phyloP scores from a whole-genome alignment of 2,888 invertebrate genomes.

The Catonia carolina region DNA sequence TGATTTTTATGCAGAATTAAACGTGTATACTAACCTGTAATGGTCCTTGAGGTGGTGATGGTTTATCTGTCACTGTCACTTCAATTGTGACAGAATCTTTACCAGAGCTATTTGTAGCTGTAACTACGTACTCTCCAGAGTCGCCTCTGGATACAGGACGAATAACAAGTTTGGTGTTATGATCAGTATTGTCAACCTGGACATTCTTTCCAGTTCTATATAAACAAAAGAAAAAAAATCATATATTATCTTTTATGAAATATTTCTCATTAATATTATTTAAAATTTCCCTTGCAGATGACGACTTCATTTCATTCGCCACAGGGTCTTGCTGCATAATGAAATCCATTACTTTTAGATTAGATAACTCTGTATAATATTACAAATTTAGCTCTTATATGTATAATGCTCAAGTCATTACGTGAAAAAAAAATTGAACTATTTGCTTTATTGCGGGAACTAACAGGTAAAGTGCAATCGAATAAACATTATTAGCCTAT shows the following conservation, averaged over 20 bases:
- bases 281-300: not conserved
- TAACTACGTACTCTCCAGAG: slow-evolving; percentile 80
- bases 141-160: slow-evolving; percentile 74
- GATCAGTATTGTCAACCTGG: slow-evolving; percentile 75
- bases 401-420: no score
- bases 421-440: no score
- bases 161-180: slow-evolving; percentile 79
- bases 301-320: not conserved
- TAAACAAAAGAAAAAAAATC: slow-evolving; percentile 3
- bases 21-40: slow-evolving; percentile 60
- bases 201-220: slow-evolving; percentile 53
- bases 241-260: no score
- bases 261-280: no score
- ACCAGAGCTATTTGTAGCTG: slow-evolving; percentile 80
- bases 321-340: no score
- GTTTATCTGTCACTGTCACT: slow-evolving; percentile 81
- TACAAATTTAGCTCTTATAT: no score
- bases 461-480: no score
- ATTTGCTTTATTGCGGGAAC: no score
- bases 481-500: no score
- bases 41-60: slow-evolving; percentile 82
- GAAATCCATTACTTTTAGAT: no score
- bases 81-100: slow-evolving; percentile 75
- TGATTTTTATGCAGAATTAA: no score
- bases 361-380: no score